phyloP scores from a whole-genome alignment of 2,113 vertebrate genomes.

The Hucho hucho region DNA sequence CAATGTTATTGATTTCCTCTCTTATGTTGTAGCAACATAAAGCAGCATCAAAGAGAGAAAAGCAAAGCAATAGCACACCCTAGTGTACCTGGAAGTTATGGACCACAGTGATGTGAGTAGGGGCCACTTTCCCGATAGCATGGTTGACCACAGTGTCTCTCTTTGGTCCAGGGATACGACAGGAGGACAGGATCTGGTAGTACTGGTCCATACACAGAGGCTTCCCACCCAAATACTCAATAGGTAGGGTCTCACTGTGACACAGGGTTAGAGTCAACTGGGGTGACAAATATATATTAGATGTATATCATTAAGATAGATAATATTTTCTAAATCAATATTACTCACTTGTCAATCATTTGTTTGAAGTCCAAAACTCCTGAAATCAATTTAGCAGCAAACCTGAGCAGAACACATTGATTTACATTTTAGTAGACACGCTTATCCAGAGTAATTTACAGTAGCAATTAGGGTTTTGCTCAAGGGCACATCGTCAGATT shows the following conservation, averaged over 20 bases:
- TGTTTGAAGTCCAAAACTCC: constrained; percentile 93
- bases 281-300: background rate
- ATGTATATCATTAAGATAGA: background rate
- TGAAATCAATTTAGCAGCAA: constrained; percentile 93
- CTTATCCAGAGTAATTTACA: too few relatives aligned
- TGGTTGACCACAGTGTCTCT: constrained; percentile 86
- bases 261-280: background rate
- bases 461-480: too few relatives aligned
- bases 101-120: constrained; percentile 90
- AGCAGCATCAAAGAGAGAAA: background rate
- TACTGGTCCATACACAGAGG: constrained; percentile 98
- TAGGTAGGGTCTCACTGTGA: constrained; percentile 84
- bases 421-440: too few relatives aligned
- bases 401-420: constrained; percentile 70
- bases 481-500: too few relatives aligned
- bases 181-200: constrained; percentile 93
- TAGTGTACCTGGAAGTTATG: constrained; percentile 93
- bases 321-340: background rate
- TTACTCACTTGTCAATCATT: constrained; percentile 92
- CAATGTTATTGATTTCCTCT: background rate
- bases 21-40: background rate
- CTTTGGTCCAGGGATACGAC: constrained; percentile 90
- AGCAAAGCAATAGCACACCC: background rate
- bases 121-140: constrained; percentile 72
- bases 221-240: constrained; percentile 86